Base-by-base conservation (phyloP, 2,888 invertebrate genomes). In the Torymus aiolomorphi region DNA sequence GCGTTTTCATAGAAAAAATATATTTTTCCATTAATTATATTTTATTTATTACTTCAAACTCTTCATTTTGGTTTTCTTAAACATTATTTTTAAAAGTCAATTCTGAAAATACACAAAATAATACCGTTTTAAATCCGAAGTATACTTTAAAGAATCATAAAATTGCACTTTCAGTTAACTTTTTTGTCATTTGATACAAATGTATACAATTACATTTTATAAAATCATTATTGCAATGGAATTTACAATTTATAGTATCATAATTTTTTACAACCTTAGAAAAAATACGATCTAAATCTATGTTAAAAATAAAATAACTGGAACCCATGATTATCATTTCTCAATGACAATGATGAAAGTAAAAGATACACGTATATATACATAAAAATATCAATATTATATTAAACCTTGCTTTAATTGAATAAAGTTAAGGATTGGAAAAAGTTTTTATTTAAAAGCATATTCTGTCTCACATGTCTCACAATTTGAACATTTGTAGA, bases 281-380 rank as follows among this genome's bases (percentile, higher is more conserved):
- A 67, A 67, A 24, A 67, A 10, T 24, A 49, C 24, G 18, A 61
- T 61, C 24, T 16, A 20, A 57, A 20, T 52, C 49, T 51, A 20
- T 24, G 24, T 54, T 54, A 62, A 72, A 72, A 72, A 72, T 54
- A 20, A 52, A 62, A 69, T 69, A 69, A 69, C 69, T 69, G 69
- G 52, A 31, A 56, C 13, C 18, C 3, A 65, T 4, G 59, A 59
- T 59, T 56, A 69, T 69, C 16, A 31, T 65, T 62, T 31, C 20
- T 42, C n/a, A 63, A 63, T 63, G 16, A 59, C 59, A 59, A 59
- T 59, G 5, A 20, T 11, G 65, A 62, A 51, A 51, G 14, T 56
- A 31, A 61, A 42, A 59, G 24, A 71, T 71, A 59, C 42, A 42
- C 42, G 42, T 42, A 42, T 42, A 42, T 42, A 42, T 42, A 42